Percentiles rank a stretch among this genome's conserved stretches.
phyloP scores from a whole-genome alignment of 1,140 invertebrate species.

The Goniozus legneri region DNA sequence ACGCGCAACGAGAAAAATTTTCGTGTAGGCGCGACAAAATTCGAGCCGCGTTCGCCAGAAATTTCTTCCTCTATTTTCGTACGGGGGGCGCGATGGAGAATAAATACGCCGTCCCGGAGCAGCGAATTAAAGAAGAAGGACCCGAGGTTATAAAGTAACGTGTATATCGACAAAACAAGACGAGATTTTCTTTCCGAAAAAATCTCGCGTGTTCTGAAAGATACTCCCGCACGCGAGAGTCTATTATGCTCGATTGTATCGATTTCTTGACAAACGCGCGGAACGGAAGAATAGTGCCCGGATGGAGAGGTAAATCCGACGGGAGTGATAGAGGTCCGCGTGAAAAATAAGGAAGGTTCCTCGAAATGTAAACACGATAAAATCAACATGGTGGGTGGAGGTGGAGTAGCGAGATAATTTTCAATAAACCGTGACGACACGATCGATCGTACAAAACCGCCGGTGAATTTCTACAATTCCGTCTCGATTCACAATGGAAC shows the following conservation, averaged over 20 bases:
- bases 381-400: slow-evolving; percentile 30
- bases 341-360: slow-evolving; percentile 22
- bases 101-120: too few species aligned
- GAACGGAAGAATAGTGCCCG: slow-evolving; percentile 12
- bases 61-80: too few species aligned
- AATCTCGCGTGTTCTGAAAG: too few species aligned
- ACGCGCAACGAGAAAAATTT: not conserved
- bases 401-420: slow-evolving; percentile 32
- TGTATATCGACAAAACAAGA: not conserved
- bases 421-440: slow-evolving; percentile 38
- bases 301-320: slow-evolving; percentile 16
- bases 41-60: too few species aligned
- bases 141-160: not conserved
- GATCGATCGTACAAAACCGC: slow-evolving; percentile 29
- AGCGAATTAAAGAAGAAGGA: slow-evolving; percentile 3
- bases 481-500: too few species aligned
- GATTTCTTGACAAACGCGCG: too few species aligned
- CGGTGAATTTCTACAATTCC: too few species aligned
- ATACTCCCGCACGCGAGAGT: too few species aligned
- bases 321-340: slow-evolving; percentile 8
- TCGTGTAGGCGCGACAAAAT: not conserved
- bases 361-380: slow-evolving; percentile 42
- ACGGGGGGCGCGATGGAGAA: too few species aligned
- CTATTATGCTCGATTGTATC: too few species aligned
- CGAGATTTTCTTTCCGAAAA: too few species aligned